Conservation (phyloP, 1,140 invertebrate species). For the Tetragonula clypearis region DNA sequence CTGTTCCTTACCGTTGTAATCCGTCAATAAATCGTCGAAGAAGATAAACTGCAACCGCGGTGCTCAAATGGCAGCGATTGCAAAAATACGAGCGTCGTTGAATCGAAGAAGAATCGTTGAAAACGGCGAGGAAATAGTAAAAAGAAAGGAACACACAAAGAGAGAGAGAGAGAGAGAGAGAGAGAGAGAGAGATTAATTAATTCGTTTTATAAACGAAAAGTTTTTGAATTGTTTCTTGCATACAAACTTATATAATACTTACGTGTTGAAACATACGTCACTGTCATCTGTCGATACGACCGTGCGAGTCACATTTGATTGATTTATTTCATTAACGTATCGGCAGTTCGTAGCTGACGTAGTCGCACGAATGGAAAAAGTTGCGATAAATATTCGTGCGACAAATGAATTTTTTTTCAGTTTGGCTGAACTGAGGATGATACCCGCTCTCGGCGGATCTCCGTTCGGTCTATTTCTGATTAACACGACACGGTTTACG, state of each 20-base stretch:
- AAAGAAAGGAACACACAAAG: too few relatives aligned
- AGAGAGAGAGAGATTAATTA: background rate
- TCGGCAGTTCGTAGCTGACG: background rate
- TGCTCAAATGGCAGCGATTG: background rate
- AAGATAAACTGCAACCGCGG: conserved; percentile 31
- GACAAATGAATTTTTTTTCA: conserved; percentile 16
- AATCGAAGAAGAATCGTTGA: background rate
- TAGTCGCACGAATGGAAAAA: background rate
- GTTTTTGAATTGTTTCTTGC: background rate
- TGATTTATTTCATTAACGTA: background rate
- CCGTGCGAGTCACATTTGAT: background rate
- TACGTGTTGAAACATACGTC: background rate
- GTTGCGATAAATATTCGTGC: background rate
- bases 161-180: background rate
- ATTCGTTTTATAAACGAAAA: background rate
- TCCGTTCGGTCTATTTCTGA: conserved; percentile 40
- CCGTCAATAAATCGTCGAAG: conserved; percentile 39
- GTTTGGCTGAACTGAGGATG: background rate
- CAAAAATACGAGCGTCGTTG: conserved; percentile 9
- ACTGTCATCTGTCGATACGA: background rate
- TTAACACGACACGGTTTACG: conserved; percentile 41
- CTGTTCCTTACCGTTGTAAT: conserved; percentile 54
- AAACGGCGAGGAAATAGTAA: background rate
- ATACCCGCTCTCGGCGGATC: conserved; percentile 17
- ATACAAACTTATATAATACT: background rate